Evolutionary conservation across 2,797 vertebrate genomes (phyloP), one percentile per base, ranked within the genome.

Genomic region (Eupleurogrammus muticus): DNA sequence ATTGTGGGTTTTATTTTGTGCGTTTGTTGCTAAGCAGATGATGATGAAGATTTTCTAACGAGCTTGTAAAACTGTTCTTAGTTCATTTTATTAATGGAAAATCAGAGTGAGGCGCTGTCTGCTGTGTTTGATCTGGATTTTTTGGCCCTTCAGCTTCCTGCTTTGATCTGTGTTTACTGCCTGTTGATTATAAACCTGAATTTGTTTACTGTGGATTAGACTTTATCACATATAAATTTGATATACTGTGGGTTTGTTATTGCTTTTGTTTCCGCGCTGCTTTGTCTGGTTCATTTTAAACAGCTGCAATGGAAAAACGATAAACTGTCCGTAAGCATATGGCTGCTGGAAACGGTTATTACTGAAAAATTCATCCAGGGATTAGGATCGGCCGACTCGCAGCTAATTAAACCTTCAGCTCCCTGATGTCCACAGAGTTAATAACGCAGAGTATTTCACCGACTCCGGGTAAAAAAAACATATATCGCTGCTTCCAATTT

Each of bases 391-490:
- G 51, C 66, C 20, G 52, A 66, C 73, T 70, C 68, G 23, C 5
- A 9, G 70, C 78, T 87, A 90, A 90, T 90, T 88, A 90, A 84
- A 89, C 75, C 35, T 60, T 57, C 1, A 21, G 47, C 76, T 76
- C 73, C 73, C 68, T 17, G 7, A 49, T 35, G 70, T 58, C 67
- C 58, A 23, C 57, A 0, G 16, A 79, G 67, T 72, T 85, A 51
- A 82, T 81, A 76, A 60, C 32, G 9, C 51, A 8, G 55, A 54
- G 19, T 61, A 59, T 73, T 71, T 71, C 62, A 55, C 24, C 1
- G 4, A 35, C 60, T 73, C 46, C n/a, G n/a, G 2, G 48, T 68
- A 34, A n/a, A 63, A 32, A 20, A 36, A 32, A 8, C 13, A 40
- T 21, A 60, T 12, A 32, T 54, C 46, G 47, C 38, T 63, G 44